Evolutionary conservation across 2,888 invertebrate genomes (phyloP), one percentile per base, ranked within the genome.

Genomic region (Hydrotaea diabolus): DNA sequence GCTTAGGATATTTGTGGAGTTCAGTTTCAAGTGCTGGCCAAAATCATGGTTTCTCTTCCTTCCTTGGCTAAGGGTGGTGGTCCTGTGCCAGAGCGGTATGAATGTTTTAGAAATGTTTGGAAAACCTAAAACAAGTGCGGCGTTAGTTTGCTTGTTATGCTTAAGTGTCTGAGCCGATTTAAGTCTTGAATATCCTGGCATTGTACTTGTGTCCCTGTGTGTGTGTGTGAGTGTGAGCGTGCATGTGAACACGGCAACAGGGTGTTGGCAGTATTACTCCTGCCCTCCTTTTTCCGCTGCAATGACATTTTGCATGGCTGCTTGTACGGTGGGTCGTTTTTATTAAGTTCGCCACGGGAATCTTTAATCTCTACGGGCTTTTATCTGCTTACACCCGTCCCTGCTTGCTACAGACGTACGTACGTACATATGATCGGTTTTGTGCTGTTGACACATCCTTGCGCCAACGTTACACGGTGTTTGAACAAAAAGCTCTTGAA

Each of bases 311-410:
- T 69, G 69, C 69, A 43, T 69, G 69, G 69, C 43, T 64, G 17
- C 43, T 69, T 36, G 39, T 62, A 74, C 71, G 73, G 53, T 81
- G 57, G 76, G 81, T 83, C 82, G 88, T 90, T 90, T 89, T 91
- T 91, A 91, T 92, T 90, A 91, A 91, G 90, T 90, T 92, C 92
- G 87, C 92, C 91, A 89, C 92, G 89, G 91, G 92, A 91, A 91
- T 89, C 90, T 90, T 91, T 91, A 92, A 92, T 91, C 91, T 91
- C 85, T 77, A 81, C 57, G 78, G 81, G 74, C 76, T 83, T 77
- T 21, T 69, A 72, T 82, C 79, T 76, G 69, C 53, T 62, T 78
- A 74, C 31, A 62, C 62, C 62, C 59, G 11, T 21, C n/a, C n/a
- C n/a, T n/a, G n/a, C n/a, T 11, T 9, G 21, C 19, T 21, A 26